phyloP scores from a whole-genome alignment of 1,140 invertebrate species.

The Hetaerina americana region DNA sequence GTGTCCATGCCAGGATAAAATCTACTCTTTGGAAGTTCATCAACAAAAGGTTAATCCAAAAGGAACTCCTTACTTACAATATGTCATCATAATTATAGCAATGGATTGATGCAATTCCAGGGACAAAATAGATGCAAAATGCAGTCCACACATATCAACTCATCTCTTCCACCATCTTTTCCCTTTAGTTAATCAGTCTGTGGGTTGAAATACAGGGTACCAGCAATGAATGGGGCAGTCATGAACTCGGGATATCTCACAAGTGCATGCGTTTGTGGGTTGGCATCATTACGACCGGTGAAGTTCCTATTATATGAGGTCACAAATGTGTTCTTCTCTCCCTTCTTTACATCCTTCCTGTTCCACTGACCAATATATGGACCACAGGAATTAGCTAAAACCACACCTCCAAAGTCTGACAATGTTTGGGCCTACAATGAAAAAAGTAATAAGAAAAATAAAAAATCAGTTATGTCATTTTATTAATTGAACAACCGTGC shows the following conservation, averaged over 20 bases:
- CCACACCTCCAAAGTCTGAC: slow-evolving; percentile 63
- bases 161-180: slow-evolving; percentile 19
- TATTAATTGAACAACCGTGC: too few species aligned
- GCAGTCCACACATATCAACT: background rate
- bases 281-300: slow-evolving; percentile 95
- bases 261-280: slow-evolving; percentile 96
- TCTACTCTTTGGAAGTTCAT: slow-evolving; percentile 82
- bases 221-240: slow-evolving; percentile 89
- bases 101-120: background rate
- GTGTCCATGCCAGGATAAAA: slow-evolving; percentile 97
- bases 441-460: too few species aligned
- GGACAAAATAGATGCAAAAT: background rate
- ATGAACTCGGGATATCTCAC: slow-evolving; percentile 98
- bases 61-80: slow-evolving; percentile 87
- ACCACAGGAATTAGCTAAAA: slow-evolving; percentile 96
- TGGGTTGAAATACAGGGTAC: slow-evolving; percentile 91
- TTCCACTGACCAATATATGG: slow-evolving; percentile 99
- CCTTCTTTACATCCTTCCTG: slow-evolving; percentile 92
- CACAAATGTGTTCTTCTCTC: slow-evolving; percentile 99
- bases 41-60: slow-evolving; percentile 77
- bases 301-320: slow-evolving; percentile 99
- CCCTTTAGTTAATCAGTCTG: slow-evolving; percentile 67
- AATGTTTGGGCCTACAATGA: slow-evolving; percentile 48
- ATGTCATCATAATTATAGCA: slow-evolving; percentile 7
- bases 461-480: too few species aligned